phyloP scores from a whole-genome alignment of 2,113 vertebrate species.

The Corythoichthys haematopterus region DNA sequence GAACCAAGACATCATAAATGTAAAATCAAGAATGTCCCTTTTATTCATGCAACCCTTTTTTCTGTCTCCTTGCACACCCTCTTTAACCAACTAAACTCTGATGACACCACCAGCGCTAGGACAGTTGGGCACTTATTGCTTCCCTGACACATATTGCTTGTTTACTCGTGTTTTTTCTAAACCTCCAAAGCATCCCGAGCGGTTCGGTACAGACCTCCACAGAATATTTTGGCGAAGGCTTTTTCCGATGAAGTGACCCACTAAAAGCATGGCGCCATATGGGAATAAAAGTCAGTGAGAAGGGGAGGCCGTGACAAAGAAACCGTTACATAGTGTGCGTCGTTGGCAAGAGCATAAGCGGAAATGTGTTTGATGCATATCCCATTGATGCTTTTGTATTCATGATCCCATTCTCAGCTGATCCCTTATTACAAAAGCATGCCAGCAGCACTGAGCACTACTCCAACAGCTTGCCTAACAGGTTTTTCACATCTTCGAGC shows the following conservation, averaged over 20 bases:
- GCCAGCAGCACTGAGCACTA: conserved; percentile 32
- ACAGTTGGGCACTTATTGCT: conserved; percentile 52
- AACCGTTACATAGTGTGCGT: conserved; percentile 20
- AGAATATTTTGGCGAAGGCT: conserved; percentile 28
- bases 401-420: conserved; percentile 45
- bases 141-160: conserved; percentile 59
- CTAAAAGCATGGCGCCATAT: conserved; percentile 29
- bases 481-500: conserved; percentile 42
- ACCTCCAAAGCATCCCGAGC: conserved; percentile 36
- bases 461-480: conserved; percentile 42
- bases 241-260: conserved; percentile 40
- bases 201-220: conserved; percentile 35
- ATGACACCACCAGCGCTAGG: conserved; percentile 7
- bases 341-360: conserved; percentile 15
- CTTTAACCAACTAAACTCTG: conserved; percentile 10
- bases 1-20: conserved; percentile 27
- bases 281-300: conserved; percentile 36
- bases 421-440: conserved; percentile 48
- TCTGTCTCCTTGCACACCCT: background rate
- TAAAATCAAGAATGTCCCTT: conserved; percentile 34
- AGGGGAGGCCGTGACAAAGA: conserved; percentile 6
- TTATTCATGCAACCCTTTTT: background rate
- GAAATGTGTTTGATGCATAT: conserved; percentile 54
- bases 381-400: conserved; percentile 57
- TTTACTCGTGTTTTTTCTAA: conserved; percentile 42